A percentile compares a stretch with the other conserved stretches of the same genome.
Conservation (phyloP, 2,888 invertebrate species). For the Coenonympha arcania region DNA sequence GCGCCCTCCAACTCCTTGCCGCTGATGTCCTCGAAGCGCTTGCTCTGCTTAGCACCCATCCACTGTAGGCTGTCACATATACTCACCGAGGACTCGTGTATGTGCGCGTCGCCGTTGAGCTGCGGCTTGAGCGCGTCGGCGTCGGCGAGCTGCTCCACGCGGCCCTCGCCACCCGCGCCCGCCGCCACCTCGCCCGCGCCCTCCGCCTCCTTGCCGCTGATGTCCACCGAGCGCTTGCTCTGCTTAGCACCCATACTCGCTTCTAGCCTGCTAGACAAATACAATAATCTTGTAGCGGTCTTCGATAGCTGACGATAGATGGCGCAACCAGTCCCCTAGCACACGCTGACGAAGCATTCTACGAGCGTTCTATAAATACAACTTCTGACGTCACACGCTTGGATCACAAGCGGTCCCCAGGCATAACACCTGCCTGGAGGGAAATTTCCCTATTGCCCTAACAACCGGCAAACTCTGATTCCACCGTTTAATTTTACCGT, state of each 20-base stretch:
- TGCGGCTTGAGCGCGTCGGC: slow-evolving; percentile 81
- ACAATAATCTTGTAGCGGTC: no score
- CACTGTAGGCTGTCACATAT: slow-evolving; percentile 78
- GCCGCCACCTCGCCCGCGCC: slow-evolving; percentile 71
- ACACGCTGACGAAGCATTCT: no score
- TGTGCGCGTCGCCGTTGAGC: slow-evolving; percentile 81
- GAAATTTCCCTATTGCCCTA: no score
- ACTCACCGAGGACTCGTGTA: slow-evolving; percentile 75
- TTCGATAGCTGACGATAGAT: no score
- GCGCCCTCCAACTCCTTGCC: slow-evolving; percentile 77
- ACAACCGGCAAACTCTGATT: no score
- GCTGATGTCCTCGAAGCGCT: slow-evolving; percentile 86
- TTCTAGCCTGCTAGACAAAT: slow-evolving; percentile 35
- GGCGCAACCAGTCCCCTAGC: no score
- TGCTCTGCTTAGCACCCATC: slow-evolving; percentile 75
- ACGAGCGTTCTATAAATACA: no score
- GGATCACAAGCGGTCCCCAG: no score
- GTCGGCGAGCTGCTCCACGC: slow-evolving; percentile 85
- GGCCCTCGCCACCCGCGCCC: slow-evolving; percentile 77
- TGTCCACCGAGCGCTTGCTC: slow-evolving; percentile 85
- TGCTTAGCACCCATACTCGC: slow-evolving; percentile 86
- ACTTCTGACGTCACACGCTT: no score
- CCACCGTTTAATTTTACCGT: no score
- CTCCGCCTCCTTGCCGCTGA: slow-evolving; percentile 80
- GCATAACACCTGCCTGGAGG: no score